Base-by-base conservation (phyloP, 2,888 invertebrate species). In the Cantharis nigra region DNA sequence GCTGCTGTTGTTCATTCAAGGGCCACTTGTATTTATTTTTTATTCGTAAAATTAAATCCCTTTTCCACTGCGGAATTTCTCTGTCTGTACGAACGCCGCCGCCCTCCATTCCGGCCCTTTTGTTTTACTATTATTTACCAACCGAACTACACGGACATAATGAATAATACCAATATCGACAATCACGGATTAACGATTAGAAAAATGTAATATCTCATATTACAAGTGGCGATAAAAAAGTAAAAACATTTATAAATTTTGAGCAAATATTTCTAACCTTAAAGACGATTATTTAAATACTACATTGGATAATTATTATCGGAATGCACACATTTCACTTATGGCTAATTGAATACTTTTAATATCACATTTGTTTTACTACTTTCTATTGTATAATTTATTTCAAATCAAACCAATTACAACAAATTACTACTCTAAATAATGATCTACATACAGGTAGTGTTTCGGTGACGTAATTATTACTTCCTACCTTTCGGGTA, bases 11-110 rank as follows among this genome's bases (percentile, higher is more conserved):
- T 28, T 83, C 81, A 75, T 81, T 80, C 70, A 74, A 79, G 73
- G 79, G 71, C 71, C 69, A 72, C 77, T 70, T 72, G 71, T 72
- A 79, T 76, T 77, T 79, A 78, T 70, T 81, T 79, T 83, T 79
- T 82, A 94, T 92, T 70, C 95, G 91, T 87, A 94, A 92, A 88
- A 95, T 94, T 88, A 96, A 91, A 89, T 96, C 95, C 85, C 93
- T 92, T 89, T 95, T 95, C 95, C 96, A 96, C 88, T 94, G 94
- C 80, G 95, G 95, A 87, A 94, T 83, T 69, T 82, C 33, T 62
- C 62, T 70, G 72, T 76, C 70, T 49, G 9, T 7, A 9, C 7
- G 0, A 9, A 26, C 26, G 26, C 23, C 26, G 26, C 23, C 13
- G 49, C 49, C 49, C n/a, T 5, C 49, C 49, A 49, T 49, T 49